A percentile compares a stretch with the other conserved stretches of the same genome.
phyloP scores from a whole-genome alignment of 2,888 invertebrate species.

The Polydesmus complanatus region DNA sequence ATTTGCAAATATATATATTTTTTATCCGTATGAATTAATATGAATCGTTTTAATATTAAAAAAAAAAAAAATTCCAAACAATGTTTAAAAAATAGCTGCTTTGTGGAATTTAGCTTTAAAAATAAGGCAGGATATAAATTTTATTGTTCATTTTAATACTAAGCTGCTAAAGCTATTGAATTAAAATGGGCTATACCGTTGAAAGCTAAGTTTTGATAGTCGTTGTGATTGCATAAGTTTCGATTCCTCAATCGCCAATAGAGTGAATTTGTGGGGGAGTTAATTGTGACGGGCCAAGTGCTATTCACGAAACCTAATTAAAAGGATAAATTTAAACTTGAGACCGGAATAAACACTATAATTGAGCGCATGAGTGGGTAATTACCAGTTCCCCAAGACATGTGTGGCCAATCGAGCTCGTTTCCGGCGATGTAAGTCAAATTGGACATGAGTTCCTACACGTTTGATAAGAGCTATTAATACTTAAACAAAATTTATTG shows the following conservation, averaged over 20 bases:
- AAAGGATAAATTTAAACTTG: neutral
- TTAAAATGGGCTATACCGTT: no score
- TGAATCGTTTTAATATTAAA: no score
- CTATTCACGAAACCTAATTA: slow-evolving; percentile 28
- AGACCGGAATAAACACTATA: neutral
- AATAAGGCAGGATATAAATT: no score
- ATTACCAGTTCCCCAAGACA: slow-evolving; percentile 35
- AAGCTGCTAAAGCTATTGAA: neutral
- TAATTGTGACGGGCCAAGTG: slow-evolving; percentile 25
- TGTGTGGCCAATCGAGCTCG: slow-evolving; percentile 40
- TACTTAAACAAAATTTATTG: neutral
- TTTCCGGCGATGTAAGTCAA: slow-evolving; percentile 34
- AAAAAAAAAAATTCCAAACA: no score
- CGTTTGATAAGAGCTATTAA: neutral
- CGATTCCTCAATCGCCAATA: slow-evolving; percentile 31
- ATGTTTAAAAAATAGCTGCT: no score
- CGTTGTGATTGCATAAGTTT: slow-evolving; percentile 38
- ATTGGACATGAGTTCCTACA: slow-evolving; percentile 21
- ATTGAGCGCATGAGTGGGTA: neutral
- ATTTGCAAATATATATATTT: no score
- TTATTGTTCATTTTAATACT: neutral
- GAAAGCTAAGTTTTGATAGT: slow-evolving; percentile 38
- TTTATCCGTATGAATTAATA: no score
- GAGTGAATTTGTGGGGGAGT: slow-evolving; percentile 29
- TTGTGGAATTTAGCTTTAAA: no score